Evolutionary conservation across 2,797 vertebrate genomes (phyloP).

Genomic region (Gymnoscopelus microlampas): DNA sequence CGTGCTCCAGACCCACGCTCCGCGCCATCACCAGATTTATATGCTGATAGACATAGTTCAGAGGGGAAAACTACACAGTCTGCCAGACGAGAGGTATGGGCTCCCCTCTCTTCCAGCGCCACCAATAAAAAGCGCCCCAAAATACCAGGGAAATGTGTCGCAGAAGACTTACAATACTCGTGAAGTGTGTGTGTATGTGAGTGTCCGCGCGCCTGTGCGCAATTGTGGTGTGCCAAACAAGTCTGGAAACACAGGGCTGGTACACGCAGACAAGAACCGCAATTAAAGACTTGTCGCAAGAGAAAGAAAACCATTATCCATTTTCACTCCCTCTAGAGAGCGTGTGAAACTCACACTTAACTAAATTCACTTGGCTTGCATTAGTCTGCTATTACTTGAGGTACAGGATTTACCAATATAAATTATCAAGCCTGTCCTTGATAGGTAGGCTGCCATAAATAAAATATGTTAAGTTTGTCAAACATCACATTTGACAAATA

Average conservation of each 20-base stretch:
- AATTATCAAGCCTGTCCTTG: no score
- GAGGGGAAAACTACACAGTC: constrained; percentile 59
- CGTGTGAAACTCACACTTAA: constrained; percentile 27
- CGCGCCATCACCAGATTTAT: constrained; percentile 62
- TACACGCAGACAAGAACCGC: constrained; percentile 57
- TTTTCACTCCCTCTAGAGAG: constrained; percentile 21
- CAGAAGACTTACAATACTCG: constrained; percentile 35
- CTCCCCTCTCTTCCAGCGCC: constrained; percentile 27
- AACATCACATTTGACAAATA: neutral
- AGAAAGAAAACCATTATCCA: constrained; percentile 17
- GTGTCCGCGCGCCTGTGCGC: constrained; percentile 29
- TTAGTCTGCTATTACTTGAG: no score
- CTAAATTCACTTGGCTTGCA: no score
- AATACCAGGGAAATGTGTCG: constrained; percentile 44
- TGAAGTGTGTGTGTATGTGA: constrained; percentile 23
- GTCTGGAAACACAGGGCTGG: constrained; percentile 64
- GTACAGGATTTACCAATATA: no score
- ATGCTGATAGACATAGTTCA: constrained; percentile 69
- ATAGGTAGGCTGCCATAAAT: no score
- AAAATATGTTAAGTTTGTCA: neutral
- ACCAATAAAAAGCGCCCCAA: constrained; percentile 43
- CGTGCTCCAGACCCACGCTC: constrained; percentile 56
- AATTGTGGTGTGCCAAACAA: constrained; percentile 51
- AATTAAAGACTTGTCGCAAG: constrained; percentile 52
- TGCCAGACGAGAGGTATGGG: constrained; percentile 58